Percentiles rank a stretch among this genome's conserved stretches.
phyloP scores from a whole-genome alignment of 2,113 vertebrate genomes.

The Ciconia maguari region DNA sequence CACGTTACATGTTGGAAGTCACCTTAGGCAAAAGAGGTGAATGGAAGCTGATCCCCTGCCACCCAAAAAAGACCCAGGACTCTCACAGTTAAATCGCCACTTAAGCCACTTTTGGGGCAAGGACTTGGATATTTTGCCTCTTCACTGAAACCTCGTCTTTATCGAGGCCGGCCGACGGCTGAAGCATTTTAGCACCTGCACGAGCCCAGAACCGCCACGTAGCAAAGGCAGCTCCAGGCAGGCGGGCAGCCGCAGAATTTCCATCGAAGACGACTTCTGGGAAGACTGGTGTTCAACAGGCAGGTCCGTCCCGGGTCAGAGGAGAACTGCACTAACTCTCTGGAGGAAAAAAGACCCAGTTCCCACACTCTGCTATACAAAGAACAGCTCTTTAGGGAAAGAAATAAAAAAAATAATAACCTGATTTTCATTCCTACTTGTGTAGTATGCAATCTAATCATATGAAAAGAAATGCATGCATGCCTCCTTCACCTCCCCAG shows the following conservation, averaged over 20 bases:
- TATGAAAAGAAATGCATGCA: rapidly evolving
- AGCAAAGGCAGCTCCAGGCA: neutral
- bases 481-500: neutral
- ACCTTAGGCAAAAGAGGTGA: neutral
- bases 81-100: neutral
- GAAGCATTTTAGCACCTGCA: neutral
- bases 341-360: neutral
- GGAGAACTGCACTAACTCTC: neutral
- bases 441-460: neutral
- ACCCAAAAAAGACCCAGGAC: neutral
- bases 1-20: neutral
- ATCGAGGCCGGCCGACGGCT: neutral
- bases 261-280: neutral
- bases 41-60: neutral
- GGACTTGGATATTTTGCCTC: neutral
- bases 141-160: neutral
- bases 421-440: neutral
- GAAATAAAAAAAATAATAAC: neutral
- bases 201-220: too few relatives aligned
- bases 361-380: neutral
- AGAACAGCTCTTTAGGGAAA: neutral
- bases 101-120: neutral
- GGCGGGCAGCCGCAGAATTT: too few relatives aligned
- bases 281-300: neutral
- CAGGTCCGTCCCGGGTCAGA: neutral